Base-by-base conservation (phyloP, 2,888 invertebrate genomes). In the Lasioglossum marginatum region DNA sequence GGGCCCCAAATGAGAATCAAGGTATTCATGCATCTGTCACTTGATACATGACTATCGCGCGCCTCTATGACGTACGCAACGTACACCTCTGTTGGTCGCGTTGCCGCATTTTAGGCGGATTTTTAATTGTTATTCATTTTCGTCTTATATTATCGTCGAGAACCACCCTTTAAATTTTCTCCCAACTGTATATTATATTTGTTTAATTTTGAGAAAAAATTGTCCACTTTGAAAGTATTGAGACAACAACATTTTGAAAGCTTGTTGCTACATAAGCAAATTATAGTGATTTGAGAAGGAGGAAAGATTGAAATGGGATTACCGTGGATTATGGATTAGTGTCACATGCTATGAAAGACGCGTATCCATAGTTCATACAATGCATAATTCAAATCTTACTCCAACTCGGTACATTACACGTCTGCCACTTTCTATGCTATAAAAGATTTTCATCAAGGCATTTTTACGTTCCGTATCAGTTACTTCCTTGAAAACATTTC, bases 401-500 rank as follows among this genome's bases (percentile, higher is more conserved):
- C 57, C 57, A n/a, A 57, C n/a, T n/a, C n/a, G 10, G n/a, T 23
- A 57, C 57, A n/a, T 57, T 57, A 57, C n/a, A n/a, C 57, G n/a
- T 57, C 57, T 57, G 57, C n/a, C 57, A n/a, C n/a, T 57, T 57
- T 57, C 57, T 57, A 57, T 57, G n/a, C 57, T 57, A 57, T n/a
- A n/a, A 57, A 57, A 57, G 57, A 4, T 57, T 57, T 57, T 57
- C 57, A n/a, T 57, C n/a, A n/a, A n/a, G 1, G n/a, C n/a, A n/a
- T 57, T 57, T 57, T 57, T 57, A 57, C 57, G 12, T 57, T 57
- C 57, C n/a, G 57, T n/a, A n/a, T n/a, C 57, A 12, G 57, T 57
- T 43, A n/a, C 57, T 57, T 57, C 57, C 57, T 57, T 57, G 10
- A 57, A 57, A 57, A 57, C n/a, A 23, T 57, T 57, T 57, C n/a